Conservation (phyloP, 1,140 invertebrate genomes). For the Bursaphelenchus mucronatus region DNA sequence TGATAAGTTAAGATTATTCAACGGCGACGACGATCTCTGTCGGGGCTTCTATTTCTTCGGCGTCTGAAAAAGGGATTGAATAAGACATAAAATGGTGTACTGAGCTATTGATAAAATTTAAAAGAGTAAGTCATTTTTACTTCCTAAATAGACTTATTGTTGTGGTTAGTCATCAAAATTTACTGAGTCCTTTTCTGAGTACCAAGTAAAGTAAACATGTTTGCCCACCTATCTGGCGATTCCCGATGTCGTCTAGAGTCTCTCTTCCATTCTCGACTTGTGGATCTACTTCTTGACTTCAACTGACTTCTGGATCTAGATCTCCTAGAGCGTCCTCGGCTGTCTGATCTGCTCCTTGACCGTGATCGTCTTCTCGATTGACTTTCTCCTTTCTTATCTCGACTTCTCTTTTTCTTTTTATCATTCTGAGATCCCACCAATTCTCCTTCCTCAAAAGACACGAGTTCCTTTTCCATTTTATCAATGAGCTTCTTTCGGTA, state of each 20-base stretch:
- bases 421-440: conserved; percentile 9
- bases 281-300: background rate
- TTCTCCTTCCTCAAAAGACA: conserved; percentile 12
- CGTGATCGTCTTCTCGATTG: background rate
- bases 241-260: background rate
- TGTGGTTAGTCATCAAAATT: too few species aligned
- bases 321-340: conserved; percentile 7
- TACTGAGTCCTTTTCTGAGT: too few species aligned
- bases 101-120: too few species aligned
- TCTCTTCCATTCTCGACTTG: conserved; percentile 4
- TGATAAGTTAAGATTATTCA: too few species aligned
- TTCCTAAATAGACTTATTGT: too few species aligned
- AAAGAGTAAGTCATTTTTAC: too few species aligned
- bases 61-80: too few species aligned
- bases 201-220: too few species aligned
- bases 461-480: conserved; percentile 48
- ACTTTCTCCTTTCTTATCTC: background rate
- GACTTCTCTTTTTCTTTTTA: background rate
- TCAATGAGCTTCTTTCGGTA: conserved; percentile 37
- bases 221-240: too few species aligned
- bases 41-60: too few species aligned
- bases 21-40: too few species aligned
- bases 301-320: background rate
- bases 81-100: too few species aligned
- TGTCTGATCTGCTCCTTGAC: conserved; percentile 1